Evolutionary conservation across 2,113 vertebrate species (phyloP).

Genomic region (Nycticebus coucang): DNA sequence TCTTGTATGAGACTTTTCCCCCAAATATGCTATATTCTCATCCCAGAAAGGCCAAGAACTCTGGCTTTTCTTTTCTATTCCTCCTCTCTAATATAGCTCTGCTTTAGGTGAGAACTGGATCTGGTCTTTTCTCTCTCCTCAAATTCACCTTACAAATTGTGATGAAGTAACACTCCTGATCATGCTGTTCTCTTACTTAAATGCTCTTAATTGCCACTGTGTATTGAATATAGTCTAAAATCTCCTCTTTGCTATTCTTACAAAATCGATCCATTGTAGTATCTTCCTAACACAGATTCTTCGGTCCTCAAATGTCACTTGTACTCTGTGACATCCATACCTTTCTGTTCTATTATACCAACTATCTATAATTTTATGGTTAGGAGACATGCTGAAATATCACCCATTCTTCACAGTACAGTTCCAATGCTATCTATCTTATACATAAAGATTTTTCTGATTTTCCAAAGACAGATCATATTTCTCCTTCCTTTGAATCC

Average conservation of each 20-base stretch:
- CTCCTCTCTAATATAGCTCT: background rate
- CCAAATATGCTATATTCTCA: background rate
- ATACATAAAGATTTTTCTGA: background rate
- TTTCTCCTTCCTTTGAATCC: background rate
- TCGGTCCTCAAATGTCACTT: background rate
- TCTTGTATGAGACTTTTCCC: slow-evolving; percentile 20
- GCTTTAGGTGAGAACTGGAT: background rate
- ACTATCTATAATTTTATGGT: background rate
- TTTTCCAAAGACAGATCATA: background rate
- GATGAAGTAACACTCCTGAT: background rate
- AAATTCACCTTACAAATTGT: background rate
- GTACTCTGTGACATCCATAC: background rate
- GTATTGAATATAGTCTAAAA: background rate
- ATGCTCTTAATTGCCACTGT: background rate
- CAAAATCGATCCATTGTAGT: background rate
- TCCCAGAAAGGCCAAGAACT: background rate
- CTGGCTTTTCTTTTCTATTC: background rate
- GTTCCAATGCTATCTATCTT: background rate
- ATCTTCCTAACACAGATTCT: background rate
- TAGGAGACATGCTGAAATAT: background rate
- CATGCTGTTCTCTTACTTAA: background rate
- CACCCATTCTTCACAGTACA: background rate
- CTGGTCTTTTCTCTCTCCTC: background rate
- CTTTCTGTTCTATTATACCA: background rate
- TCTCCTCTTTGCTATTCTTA: background rate